A percentile compares a stretch with the other conserved stretches of the same genome.
Conservation (phyloP, 2,888 invertebrate species). For the Rambutsinella grinnellia region DNA sequence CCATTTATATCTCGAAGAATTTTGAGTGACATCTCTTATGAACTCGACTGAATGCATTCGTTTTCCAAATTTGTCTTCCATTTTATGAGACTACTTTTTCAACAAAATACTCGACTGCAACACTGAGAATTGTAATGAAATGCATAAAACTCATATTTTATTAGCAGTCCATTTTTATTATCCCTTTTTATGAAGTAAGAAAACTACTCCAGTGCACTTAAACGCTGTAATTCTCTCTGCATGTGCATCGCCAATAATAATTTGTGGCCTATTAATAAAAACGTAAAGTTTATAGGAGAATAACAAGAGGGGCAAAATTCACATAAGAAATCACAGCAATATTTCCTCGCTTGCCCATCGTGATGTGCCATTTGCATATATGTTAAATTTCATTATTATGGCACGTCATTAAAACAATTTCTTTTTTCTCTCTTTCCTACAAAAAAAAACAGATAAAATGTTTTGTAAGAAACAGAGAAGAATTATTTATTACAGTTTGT, state of each 20-base stretch:
- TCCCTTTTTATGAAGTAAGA: neutral
- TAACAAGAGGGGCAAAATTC: neutral
- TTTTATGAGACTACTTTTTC: slow-evolving; percentile 23
- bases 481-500: neutral
- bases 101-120: neutral
- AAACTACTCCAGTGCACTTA: neutral
- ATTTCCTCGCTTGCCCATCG: neutral
- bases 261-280: neutral
- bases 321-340: neutral
- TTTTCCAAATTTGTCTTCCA: slow-evolving; percentile 16
- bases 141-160: slow-evolving; percentile 8
- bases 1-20: neutral
- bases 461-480: neutral
- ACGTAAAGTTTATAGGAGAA: neutral
- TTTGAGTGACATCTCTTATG: neutral
- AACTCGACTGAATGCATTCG: neutral
- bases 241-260: neutral
- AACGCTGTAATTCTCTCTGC: neutral
- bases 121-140: slow-evolving; percentile 4
- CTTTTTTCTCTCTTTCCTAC: slow-evolving; percentile 7
- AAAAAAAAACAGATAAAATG: neutral
- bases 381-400: slow-evolving; percentile 3
- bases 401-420: slow-evolving; percentile 34
- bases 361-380: neutral
- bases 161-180: slow-evolving; percentile 18